phyloP scores from a whole-genome alignment of 2,797 vertebrate genomes.

The Spinus olivaceus region DNA sequence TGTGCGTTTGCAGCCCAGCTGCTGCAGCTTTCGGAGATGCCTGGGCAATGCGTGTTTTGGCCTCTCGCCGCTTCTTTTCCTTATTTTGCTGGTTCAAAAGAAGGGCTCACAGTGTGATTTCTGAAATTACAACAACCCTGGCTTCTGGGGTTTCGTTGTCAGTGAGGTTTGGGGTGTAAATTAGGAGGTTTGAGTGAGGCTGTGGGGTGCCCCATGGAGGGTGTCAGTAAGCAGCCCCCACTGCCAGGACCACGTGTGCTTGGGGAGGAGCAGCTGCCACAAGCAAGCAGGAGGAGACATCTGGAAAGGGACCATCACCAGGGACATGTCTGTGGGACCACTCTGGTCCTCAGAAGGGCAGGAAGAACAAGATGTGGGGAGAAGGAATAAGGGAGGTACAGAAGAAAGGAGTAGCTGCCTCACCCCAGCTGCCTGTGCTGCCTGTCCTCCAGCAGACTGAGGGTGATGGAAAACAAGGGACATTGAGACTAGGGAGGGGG shows the following conservation, averaged over 20 bases:
- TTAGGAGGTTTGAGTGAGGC: not conserved
- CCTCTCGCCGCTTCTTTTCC: not conserved
- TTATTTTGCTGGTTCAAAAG: not conserved
- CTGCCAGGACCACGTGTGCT: not conserved
- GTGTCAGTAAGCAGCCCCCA: not conserved
- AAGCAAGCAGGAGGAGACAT: not conserved
- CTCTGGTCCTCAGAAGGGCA: not conserved
- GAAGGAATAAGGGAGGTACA: not conserved
- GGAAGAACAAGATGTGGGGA: not conserved
- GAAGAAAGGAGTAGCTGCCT: not conserved
- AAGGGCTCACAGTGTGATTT: not conserved
- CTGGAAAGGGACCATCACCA: not conserved
- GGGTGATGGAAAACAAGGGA: not conserved
- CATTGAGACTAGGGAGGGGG: not conserved
- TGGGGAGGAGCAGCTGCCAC: not conserved
- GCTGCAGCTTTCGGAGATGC: conserved; percentile 2
- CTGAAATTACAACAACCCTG: not conserved
- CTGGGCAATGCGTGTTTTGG: not conserved
- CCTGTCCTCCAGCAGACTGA: not conserved
- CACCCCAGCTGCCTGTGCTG: not conserved
- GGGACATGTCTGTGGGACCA: not conserved
- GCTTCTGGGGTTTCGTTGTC: not conserved
- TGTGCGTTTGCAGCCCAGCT: not conserved
- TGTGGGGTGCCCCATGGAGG: not conserved
- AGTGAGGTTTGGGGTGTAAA: not conserved